Conservation (phyloP, 2,113 vertebrate genomes). For the Erinaceus europaeus region DNA sequence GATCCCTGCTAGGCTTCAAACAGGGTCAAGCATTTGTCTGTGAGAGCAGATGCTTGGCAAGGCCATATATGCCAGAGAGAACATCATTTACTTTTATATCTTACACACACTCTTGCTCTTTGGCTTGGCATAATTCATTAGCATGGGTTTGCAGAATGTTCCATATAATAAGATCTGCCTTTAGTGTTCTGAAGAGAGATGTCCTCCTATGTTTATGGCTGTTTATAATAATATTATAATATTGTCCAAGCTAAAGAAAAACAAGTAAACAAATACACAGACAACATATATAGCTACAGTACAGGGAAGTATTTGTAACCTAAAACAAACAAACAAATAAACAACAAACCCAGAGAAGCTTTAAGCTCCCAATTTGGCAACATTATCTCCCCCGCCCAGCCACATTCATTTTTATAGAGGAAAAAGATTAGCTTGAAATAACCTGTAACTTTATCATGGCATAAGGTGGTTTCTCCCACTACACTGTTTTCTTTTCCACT, state of each 20-base stretch:
- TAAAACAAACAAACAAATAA: neutral
- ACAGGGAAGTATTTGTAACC: neutral
- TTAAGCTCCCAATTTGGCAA: neutral
- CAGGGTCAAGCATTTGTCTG: constrained; percentile 42
- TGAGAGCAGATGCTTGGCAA: constrained; percentile 78
- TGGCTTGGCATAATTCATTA: constrained; percentile 84
- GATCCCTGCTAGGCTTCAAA: constrained; percentile 50
- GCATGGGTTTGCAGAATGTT: constrained; percentile 73
- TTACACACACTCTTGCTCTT: constrained; percentile 83
- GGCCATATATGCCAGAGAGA: constrained; percentile 81
- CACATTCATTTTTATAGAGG: neutral
- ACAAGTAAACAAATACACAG: neutral
- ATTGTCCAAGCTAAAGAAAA: constrained; percentile 31
- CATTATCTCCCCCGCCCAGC: neutral
- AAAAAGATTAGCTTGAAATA: constrained; percentile 22
- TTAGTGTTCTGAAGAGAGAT: constrained; percentile 76
- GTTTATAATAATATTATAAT: too few species aligned
- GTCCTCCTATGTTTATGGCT: neutral
- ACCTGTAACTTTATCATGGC: constrained; percentile 14
- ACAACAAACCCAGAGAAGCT: too few species aligned
- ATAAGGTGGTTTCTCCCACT: neutral
- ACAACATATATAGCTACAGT: neutral
- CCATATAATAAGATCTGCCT: constrained; percentile 82
- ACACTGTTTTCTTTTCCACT: constrained; percentile 36
- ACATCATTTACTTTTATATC: constrained; percentile 85